Evolutionary conservation across 2,797 vertebrate species (phyloP).

Genomic region (Gymnoscopelus microlampas): DNA sequence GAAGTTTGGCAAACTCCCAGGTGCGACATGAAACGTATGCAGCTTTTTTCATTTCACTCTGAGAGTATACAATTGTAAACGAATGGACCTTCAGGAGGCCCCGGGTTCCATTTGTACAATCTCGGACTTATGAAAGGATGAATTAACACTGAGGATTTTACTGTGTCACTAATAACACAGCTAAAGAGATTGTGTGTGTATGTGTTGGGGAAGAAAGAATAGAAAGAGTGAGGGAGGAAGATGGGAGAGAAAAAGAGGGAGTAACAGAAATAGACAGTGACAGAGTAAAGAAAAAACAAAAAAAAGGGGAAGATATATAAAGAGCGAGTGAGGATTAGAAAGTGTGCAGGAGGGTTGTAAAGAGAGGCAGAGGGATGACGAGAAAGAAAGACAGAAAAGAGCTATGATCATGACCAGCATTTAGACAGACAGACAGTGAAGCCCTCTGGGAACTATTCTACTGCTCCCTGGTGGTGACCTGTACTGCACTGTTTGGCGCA

Average conservation of each 20-base stretch:
- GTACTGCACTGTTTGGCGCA: background rate
- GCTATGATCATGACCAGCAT: slow-evolving; percentile 46
- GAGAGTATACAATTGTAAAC: too few species aligned
- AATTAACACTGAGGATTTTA: too few species aligned
- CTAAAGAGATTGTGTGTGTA: too few species aligned
- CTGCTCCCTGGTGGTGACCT: slow-evolving; percentile 74
- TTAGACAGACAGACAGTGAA: slow-evolving; percentile 18
- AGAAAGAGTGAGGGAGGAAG: background rate
- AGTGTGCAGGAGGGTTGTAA: background rate
- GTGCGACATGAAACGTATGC: slow-evolving; percentile 1
- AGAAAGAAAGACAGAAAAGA: slow-evolving; percentile 6
- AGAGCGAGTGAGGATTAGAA: background rate
- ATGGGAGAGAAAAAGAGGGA: slow-evolving; percentile 4
- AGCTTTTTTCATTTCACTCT: too few species aligned
- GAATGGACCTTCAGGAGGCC: too few species aligned
- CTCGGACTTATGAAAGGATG: too few species aligned
- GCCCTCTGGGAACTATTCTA: slow-evolving; percentile 69
- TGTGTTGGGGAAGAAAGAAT: too few species aligned
- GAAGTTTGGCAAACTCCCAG: too few species aligned
- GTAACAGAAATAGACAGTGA: slow-evolving; percentile 24
- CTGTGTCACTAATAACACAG: too few species aligned
- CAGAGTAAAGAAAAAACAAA: slow-evolving; percentile 18
- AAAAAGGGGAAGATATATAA: slow-evolving; percentile 41
- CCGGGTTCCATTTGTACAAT: too few species aligned
- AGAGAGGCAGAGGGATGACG: background rate